Evolutionary conservation across 2,797 vertebrate genomes (phyloP).

Genomic region (Scolopax rusticola): DNA sequence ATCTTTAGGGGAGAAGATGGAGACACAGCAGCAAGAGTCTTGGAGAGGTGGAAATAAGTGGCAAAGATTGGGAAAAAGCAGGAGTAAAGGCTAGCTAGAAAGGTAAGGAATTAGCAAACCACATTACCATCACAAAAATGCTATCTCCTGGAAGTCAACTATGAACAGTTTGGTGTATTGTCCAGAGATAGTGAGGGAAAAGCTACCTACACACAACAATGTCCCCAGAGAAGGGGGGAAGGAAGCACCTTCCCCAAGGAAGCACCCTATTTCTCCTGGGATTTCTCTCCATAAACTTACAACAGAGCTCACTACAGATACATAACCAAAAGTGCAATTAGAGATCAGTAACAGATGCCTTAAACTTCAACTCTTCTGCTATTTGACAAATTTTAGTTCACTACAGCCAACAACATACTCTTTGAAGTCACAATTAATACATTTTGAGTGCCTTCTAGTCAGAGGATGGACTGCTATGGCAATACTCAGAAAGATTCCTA

Average conservation of each 20-base stretch:
- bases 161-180: neutral
- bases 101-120: neutral
- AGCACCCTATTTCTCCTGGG: neutral
- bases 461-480: neutral
- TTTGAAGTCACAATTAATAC: neutral
- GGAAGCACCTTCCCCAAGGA: neutral
- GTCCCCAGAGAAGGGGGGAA: neutral
- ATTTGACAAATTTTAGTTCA: neutral
- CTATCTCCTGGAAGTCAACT: neutral
- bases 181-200: neutral
- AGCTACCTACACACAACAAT: neutral
- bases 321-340: neutral
- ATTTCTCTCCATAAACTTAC: neutral
- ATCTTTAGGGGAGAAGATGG: neutral
- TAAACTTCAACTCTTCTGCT: neutral
- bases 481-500: neutral
- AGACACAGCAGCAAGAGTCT: neutral
- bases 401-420: neutral
- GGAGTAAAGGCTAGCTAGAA: neutral
- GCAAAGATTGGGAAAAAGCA: neutral
- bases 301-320: neutral
- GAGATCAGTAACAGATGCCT: neutral
- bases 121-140: neutral
- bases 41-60: neutral
- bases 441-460: neutral